A percentile compares a stretch with the other conserved stretches of the same genome.
Evolutionary conservation across 2,113 vertebrate species (phyloP).

Genomic region (Vireo altiloquus): DNA sequence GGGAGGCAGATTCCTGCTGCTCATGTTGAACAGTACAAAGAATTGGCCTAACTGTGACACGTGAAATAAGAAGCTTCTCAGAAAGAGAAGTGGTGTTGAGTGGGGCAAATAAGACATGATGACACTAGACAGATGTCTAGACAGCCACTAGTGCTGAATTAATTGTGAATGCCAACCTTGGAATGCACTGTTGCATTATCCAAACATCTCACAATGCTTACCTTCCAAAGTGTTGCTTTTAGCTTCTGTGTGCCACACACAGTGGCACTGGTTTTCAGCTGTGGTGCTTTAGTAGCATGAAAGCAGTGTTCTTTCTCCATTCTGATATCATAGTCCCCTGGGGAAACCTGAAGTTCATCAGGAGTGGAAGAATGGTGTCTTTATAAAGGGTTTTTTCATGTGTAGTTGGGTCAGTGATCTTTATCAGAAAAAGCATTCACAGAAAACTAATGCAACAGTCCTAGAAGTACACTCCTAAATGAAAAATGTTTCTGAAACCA

Average conservation of each 20-base stretch:
- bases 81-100: not conserved
- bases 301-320: not conserved
- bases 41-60: not conserved
- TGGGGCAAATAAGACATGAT: conserved; percentile 41
- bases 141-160: not conserved
- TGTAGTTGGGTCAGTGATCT: not conserved
- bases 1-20: not conserved
- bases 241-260: not conserved
- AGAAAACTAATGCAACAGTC: not conserved
- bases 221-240: not conserved
- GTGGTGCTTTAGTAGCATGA: not conserved
- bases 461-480: not conserved
- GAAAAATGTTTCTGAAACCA: not conserved
- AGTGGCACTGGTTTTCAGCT: not conserved
- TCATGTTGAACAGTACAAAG: not conserved
- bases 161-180: not conserved
- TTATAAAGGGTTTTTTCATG: not conserved
- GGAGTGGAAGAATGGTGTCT: not conserved
- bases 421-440: not conserved
- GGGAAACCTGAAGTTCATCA: not conserved
- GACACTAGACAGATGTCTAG: not conserved
- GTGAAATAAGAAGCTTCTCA: conserved; percentile 3
- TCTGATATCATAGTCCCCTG: not conserved
- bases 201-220: not conserved
- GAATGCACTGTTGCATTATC: not conserved